These are phyloP conservation scores for Dryoscopus gambensis DNA, from an alignment of 2,113 vertebrate genomes.

Conservation along the genomic window DNA sequence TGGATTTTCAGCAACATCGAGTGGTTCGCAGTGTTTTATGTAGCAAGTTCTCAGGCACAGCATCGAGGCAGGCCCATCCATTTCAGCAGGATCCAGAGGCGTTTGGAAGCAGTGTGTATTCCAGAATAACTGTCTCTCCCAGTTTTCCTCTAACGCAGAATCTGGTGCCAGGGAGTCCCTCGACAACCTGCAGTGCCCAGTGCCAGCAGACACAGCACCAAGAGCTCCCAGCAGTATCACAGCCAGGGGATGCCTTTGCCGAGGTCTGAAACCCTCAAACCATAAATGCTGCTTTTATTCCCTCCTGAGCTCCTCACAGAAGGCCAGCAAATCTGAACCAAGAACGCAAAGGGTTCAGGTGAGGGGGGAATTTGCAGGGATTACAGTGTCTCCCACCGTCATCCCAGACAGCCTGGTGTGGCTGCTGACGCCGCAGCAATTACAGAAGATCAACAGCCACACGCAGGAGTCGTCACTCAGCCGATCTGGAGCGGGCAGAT, in stretches of 20 bases:
- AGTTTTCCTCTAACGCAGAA: background rate
- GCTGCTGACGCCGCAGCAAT: background rate
- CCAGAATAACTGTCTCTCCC: background rate
- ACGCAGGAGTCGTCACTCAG: background rate
- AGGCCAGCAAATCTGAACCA: background rate
- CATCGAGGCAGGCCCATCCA: background rate
- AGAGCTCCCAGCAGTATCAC: background rate
- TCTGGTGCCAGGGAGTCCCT: background rate
- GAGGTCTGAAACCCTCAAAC: background rate
- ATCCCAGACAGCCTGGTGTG: background rate
- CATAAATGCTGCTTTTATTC: conserved; percentile 22
- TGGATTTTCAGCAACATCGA: background rate
- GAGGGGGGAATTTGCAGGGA: conserved; percentile 19
- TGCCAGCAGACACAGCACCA: background rate
- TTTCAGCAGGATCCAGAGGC: background rate
- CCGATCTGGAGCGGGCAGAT: background rate
- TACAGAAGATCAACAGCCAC: background rate
- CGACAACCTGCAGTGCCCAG: fast-evolving
- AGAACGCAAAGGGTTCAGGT: background rate
- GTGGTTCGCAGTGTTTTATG: background rate
- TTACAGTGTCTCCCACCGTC: background rate
- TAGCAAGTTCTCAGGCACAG: background rate
- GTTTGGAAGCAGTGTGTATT: background rate
- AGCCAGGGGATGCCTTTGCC: background rate
- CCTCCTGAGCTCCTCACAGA: background rate